Evolutionary conservation across 30 jellyfish, hydroid and myxozoan genomes (phyloP).

Genomic region (Cassiopea xamachana): DNA sequence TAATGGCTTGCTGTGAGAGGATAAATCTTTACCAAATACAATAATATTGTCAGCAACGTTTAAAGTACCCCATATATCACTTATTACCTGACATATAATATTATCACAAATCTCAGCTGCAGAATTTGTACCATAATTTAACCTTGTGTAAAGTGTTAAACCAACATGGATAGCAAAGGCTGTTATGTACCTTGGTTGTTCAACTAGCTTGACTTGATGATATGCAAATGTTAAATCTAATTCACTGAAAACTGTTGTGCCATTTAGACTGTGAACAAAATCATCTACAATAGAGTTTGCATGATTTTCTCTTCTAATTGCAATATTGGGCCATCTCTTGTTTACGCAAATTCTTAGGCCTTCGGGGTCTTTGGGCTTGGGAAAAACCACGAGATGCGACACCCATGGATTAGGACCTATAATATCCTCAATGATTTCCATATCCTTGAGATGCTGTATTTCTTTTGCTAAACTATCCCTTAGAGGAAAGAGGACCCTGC

Average conservation of each 20-base stretch:
- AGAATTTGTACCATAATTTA: background rate
- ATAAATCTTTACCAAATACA: background rate
- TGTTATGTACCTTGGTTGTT: conserved; percentile 15
- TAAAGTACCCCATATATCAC: background rate
- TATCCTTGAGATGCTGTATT: conserved; percentile 1
- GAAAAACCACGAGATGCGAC: conserved; percentile 37
- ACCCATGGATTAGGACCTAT: conserved; percentile 53
- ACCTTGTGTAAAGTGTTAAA: background rate
- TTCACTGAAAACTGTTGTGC: conserved; percentile 33
- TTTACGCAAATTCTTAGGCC: conserved; percentile 39
- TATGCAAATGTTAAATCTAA: background rate
- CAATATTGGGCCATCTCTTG: conserved; percentile 43
- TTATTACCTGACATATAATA: background rate
- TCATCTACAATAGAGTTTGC: conserved; percentile 56
- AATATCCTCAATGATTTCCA: conserved; percentile 23
- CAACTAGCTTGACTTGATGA: conserved; percentile 45
- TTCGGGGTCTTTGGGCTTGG: conserved; percentile 37
- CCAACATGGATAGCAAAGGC: conserved; percentile 36
- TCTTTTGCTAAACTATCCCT: conserved; percentile 18
- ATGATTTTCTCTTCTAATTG: conserved; percentile 16
- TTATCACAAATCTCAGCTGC: background rate
- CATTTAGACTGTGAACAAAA: conserved; percentile 7
- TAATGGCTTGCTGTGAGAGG: background rate
- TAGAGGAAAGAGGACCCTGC: conserved; percentile 45
- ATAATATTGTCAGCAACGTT: background rate